Evolutionary conservation across 1,140 invertebrate species (phyloP).

Genomic region (Drosophila varians): DNA sequence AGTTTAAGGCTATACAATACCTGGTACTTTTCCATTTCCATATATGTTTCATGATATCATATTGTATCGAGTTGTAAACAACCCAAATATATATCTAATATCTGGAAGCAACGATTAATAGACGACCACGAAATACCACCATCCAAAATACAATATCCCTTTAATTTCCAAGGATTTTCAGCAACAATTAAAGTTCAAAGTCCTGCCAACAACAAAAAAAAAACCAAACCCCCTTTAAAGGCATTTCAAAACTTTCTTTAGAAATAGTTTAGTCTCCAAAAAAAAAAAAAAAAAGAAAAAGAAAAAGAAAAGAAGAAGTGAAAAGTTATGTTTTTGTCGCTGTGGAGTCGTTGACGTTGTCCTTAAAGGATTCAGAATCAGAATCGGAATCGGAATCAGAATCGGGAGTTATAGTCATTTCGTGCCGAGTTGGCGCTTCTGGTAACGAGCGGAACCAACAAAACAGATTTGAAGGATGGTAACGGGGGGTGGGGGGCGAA

Average conservation of each 20-base stretch:
- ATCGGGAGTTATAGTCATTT: constrained; percentile 30
- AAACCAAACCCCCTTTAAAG: not conserved
- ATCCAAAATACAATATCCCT: no score
- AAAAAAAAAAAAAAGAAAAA: not conserved
- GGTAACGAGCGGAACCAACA: constrained; percentile 78
- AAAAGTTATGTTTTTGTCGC: constrained; percentile 11
- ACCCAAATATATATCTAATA: no score
- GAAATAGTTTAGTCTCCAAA: not conserved
- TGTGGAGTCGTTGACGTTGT: constrained; percentile 44
- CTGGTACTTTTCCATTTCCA: no score
- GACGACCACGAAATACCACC: no score
- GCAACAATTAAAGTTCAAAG: no score
- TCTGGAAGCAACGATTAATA: no score
- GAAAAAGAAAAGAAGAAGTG: no score
- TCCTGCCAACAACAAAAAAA: not conserved
- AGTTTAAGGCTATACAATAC: no score
- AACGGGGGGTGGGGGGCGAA: constrained; percentile 45
- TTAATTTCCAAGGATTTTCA: no score
- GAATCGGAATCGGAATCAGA: constrained; percentile 3
- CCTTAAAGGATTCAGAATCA: constrained; percentile 4
- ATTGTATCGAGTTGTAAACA: no score
- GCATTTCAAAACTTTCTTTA: not conserved
- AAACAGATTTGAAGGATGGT: constrained; percentile 7
- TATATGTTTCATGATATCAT: no score
- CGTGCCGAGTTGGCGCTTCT: constrained; percentile 68